Base-by-base conservation (phyloP, 2,113 vertebrate species). In the Apteryx owenii region DNA sequence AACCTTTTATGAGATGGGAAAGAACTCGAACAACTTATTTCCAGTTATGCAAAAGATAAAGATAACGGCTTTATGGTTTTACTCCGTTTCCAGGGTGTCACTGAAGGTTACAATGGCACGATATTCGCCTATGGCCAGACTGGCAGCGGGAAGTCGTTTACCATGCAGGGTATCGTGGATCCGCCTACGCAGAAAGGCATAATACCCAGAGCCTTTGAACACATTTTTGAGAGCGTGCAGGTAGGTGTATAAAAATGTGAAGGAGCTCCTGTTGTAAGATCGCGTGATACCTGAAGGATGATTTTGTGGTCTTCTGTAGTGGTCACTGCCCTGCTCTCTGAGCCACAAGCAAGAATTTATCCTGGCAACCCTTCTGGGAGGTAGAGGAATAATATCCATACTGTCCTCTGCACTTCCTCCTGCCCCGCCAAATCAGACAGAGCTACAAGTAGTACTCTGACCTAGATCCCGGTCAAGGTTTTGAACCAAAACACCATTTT, bases 81-180 rank as follows among this genome's bases (percentile, higher is more conserved):
- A 4, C 44, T 79, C 36, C 28, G 1, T 92, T 70, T 73, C 15
- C 95, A 99, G 99, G 98, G 99, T 3, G 98, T 99, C 96, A 99
- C 98, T 0, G 99, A 99, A 80, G 99, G 99, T 84, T 99, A 99
- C 98, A 99, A 99, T 2, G 99, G 99, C 54, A 99, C 99, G n/a
- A 99, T 99, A 85, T 99, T 99, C 97, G 99, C 99, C 38, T 99
- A 99, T 0, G 98, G 99, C 79, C 99, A 99, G 97, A 99, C 99
- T 5, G 99, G 99, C 96, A 99, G 99, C 4, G 99, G 99, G 23
- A 99, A 99, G 76, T 99, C 99, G 10, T 99, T 99, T 95, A 99
- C 99, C 94, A 99, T 99, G 99, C 99, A 99, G 96, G 99, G 99
- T 17, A 96, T 98, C 42, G 20, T 80, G 0, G 97, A 98, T 42